These are phyloP conservation scores for Gobio gobio DNA, from an alignment of 2,113 vertebrate genomes.

Conservation along the genomic window DNA sequence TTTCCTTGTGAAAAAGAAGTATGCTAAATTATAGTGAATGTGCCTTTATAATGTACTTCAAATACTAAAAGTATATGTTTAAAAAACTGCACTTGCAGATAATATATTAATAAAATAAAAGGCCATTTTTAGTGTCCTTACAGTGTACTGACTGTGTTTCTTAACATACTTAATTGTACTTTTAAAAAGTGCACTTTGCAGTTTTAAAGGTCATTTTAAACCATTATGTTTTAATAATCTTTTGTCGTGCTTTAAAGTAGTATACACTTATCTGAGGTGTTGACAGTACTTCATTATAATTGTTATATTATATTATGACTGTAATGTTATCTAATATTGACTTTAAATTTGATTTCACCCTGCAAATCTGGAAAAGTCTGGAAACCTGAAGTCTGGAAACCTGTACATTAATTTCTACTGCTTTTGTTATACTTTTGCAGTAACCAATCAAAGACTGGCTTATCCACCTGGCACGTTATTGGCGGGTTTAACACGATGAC, in stretches of 20 bases:
- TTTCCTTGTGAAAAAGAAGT: neutral
- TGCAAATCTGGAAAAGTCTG: too few species aligned
- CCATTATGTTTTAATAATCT: neutral
- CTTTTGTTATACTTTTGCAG: too few species aligned
- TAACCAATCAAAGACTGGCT: too few species aligned
- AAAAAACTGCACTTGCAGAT: neutral
- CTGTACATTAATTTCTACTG: too few species aligned
- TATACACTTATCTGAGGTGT: neutral
- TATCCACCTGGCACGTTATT: too few species aligned
- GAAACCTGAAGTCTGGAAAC: too few species aligned
- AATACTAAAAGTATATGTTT: neutral
- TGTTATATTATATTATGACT: neutral
- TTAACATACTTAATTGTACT: neutral
- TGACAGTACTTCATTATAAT: neutral
- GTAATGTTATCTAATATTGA: neutral
- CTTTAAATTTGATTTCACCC: neutral
- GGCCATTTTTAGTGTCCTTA: neutral
- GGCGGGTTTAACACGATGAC: too few species aligned
- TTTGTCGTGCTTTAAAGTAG: neutral
- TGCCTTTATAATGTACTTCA: neutral
- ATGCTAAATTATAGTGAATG: neutral
- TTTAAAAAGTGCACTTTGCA: neutral
- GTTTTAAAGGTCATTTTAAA: neutral
- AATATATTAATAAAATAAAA: neutral
- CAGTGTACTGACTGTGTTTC: neutral